Evolutionary conservation across 2,113 vertebrate species (phyloP).

Genomic region (Macaca nemestrina): DNA sequence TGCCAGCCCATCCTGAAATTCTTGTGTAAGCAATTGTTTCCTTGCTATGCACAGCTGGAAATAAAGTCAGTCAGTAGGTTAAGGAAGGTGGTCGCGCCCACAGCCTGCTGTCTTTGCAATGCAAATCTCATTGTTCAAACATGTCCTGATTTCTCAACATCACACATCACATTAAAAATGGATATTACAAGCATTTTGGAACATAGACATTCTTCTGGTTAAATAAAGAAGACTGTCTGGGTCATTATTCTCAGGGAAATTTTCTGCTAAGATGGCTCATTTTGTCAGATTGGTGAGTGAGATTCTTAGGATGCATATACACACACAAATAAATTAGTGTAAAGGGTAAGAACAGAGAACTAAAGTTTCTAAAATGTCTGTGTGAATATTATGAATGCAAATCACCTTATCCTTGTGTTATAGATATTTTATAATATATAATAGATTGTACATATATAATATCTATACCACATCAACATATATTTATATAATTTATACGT

Average conservation of each 20-base stretch:
- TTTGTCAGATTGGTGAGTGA: neutral
- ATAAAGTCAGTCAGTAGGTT: fast-evolving
- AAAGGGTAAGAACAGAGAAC: neutral
- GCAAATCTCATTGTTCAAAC: fast-evolving
- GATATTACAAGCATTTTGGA: neutral
- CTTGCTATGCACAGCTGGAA: neutral
- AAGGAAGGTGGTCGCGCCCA: no score
- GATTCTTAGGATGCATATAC: neutral
- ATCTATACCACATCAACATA: neutral
- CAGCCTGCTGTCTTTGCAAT: fast-evolving
- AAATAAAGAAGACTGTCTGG: neutral
- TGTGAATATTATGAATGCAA: neutral
- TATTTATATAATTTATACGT: neutral
- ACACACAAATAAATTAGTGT: fast-evolving
- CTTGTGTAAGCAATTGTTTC: neutral
- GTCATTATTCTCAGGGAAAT: neutral
- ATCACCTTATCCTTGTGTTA: neutral
- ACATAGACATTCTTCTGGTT: neutral
- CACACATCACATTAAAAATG: neutral
- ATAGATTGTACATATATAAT: neutral
- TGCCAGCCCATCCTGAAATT: neutral
- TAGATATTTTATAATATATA: neutral
- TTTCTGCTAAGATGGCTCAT: neutral
- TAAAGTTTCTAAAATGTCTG: neutral
- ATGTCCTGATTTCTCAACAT: neutral